phyloP scores from a whole-genome alignment of 2,113 vertebrate species.

The Neolamprologus cancellatus region DNA sequence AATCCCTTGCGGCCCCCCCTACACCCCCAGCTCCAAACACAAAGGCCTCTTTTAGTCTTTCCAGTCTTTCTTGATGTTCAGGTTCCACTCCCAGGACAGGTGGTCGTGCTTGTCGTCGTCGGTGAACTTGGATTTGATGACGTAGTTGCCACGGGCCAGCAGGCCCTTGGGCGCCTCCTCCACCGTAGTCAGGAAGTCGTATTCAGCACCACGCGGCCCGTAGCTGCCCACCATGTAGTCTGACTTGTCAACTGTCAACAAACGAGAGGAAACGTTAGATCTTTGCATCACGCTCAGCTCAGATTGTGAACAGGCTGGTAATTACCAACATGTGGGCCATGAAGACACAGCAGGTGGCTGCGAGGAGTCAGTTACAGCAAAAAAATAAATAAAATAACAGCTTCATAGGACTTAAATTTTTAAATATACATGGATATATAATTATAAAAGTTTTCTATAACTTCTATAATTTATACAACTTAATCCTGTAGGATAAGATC shows the following conservation, averaged over 20 bases:
- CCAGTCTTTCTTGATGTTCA: constrained; percentile 95
- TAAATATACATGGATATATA: background rate
- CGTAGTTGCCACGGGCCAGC: constrained; percentile 86
- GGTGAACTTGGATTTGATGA: constrained; percentile 89
- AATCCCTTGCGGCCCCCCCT: background rate
- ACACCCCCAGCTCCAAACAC: background rate
- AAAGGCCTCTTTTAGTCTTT: constrained; percentile 76
- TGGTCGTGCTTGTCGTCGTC: constrained; percentile 92
- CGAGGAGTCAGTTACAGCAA: background rate
- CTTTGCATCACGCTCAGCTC: background rate
- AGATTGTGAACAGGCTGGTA: background rate
- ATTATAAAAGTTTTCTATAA: background rate
- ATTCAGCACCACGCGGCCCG: constrained; percentile 80
- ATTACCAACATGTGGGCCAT: background rate
- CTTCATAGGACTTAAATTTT: rapidly evolving
- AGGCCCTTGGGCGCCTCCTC: constrained; percentile 90
- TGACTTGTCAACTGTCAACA: constrained; percentile 81
- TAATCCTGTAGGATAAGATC: rapidly evolving
- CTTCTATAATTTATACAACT: background rate
- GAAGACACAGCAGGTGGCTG: background rate
- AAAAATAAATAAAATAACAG: background rate
- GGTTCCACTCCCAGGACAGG: constrained; percentile 95
- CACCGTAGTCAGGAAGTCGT: constrained; percentile 85
- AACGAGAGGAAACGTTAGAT: background rate
- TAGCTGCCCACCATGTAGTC: constrained; percentile 98